These are phyloP conservation scores for Rissa tridactyla DNA, from an alignment of 2,113 vertebrate species.

Conservation along the genomic window DNA sequence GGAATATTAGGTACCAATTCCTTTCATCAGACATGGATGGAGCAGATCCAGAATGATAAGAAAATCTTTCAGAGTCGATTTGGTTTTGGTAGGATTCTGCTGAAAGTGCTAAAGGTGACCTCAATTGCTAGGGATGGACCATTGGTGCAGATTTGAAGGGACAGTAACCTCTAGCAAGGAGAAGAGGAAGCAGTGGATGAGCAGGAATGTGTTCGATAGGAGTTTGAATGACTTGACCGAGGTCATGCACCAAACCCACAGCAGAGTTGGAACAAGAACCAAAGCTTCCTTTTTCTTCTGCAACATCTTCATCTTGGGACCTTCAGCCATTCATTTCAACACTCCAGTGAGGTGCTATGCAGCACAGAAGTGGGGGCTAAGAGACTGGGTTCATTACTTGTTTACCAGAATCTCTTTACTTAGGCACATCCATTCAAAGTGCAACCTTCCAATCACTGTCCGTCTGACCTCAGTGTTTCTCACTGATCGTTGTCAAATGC, in stretches of 20 bases:
- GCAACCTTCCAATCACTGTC: not conserved
- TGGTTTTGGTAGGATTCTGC: not conserved
- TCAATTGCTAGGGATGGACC: not conserved
- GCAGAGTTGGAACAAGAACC: not conserved
- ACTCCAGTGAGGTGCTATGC: not conserved
- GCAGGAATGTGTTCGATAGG: not conserved
- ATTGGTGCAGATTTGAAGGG: not conserved
- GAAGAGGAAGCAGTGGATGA: not conserved
- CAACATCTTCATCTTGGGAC: not conserved
- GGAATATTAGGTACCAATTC: not conserved
- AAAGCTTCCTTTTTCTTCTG: not conserved
- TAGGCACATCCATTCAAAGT: not conserved
- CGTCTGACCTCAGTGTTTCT: not conserved
- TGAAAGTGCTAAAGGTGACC: not conserved
- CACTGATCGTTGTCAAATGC: not conserved
- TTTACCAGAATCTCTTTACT: not conserved
- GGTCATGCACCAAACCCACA: not conserved
- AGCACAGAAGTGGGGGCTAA: not conserved
- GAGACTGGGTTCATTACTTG: not conserved
- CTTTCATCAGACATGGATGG: not conserved
- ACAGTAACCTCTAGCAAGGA: not conserved
- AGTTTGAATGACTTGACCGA: not conserved
- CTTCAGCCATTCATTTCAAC: not conserved
- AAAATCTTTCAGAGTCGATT: not conserved
- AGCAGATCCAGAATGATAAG: not conserved